These are phyloP conservation scores for Eupithecia vulgata DNA, from an alignment of 2,888 invertebrate species.

Conservation along the genomic window DNA sequence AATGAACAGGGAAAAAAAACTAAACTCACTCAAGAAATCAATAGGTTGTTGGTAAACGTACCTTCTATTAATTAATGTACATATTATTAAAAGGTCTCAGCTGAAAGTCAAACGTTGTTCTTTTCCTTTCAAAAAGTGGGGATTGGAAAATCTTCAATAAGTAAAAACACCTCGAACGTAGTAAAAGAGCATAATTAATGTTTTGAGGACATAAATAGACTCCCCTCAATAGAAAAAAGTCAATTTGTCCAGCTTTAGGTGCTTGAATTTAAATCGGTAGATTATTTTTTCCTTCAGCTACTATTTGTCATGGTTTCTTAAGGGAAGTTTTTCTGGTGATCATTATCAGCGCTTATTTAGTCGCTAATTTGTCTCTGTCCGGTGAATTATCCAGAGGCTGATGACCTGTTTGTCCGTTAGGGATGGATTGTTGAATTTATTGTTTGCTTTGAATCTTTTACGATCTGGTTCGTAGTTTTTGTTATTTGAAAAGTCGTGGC, in stretches of 20 bases:
- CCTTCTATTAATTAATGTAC: too few relatives aligned
- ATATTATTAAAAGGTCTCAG: too few relatives aligned
- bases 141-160: neutral
- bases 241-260: constrained; percentile 69
- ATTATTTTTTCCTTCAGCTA: constrained; percentile 65
- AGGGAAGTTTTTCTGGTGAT: constrained; percentile 66
- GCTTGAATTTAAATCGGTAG: constrained; percentile 68
- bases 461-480: neutral
- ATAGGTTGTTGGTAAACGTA: too few relatives aligned
- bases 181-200: constrained; percentile 44
- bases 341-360: constrained; percentile 77
- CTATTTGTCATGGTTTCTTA: constrained; percentile 68
- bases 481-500: neutral
- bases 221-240: constrained; percentile 54
- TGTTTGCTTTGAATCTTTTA: neutral
- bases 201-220: constrained; percentile 38
- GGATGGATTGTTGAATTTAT: constrained; percentile 16
- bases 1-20: neutral
- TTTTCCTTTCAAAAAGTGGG: neutral
- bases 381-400: constrained; percentile 65
- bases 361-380: constrained; percentile 80
- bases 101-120: neutral
- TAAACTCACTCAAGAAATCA: too few relatives aligned
- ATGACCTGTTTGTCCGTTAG: constrained; percentile 51
- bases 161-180: neutral